Base-by-base conservation (phyloP, 35 echinoderm and acorn worm genomes). In the Ptychodera flava region DNA sequence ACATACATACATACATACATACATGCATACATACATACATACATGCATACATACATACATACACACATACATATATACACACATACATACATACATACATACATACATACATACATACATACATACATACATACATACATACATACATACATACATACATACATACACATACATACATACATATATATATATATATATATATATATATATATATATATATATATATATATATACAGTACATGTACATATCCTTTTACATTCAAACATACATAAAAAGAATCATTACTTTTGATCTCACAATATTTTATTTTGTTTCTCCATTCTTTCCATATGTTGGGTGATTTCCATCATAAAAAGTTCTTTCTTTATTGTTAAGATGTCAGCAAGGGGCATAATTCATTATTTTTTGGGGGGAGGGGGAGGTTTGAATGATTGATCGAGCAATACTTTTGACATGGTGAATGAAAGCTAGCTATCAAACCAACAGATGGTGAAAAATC, bases 1-100 rank as follows among this genome's bases (percentile, higher is more conserved):
- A 64, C 45, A 64, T 64, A 64, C 45, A 64, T 64, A 64, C 45
- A 64, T 64, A 64, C 45, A 64, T 64, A 64, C 45, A 64, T 64
- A 64, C 45, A 64, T 64, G 22, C 45, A 64, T 64, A 64, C 45
- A 64, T 64, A 64, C 45, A 64, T 64, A 64, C 45, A 64, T 64
- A 64, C 45, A 64, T 64, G 22, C 45, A 64, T 64, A 64, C 45
- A 64, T 64, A 64, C 45, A 64, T 64, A 64, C 45, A 64, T 64
- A 64, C 45, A 64, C 22, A 64, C 45, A 64, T 22, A 64, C 45
- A 64, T 64, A 6, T 22, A 64, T 12, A 22, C 45, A 64, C 45
- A 64, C 45, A 64, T 22, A 64, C 45, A 64, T 22, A 64, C 45
- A 64, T 64, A 6, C 45, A 64, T 12, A 22, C 45, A 64, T 22